Conservation (phyloP, 2,113 vertebrate genomes). For the Nerophis ophidion region DNA sequence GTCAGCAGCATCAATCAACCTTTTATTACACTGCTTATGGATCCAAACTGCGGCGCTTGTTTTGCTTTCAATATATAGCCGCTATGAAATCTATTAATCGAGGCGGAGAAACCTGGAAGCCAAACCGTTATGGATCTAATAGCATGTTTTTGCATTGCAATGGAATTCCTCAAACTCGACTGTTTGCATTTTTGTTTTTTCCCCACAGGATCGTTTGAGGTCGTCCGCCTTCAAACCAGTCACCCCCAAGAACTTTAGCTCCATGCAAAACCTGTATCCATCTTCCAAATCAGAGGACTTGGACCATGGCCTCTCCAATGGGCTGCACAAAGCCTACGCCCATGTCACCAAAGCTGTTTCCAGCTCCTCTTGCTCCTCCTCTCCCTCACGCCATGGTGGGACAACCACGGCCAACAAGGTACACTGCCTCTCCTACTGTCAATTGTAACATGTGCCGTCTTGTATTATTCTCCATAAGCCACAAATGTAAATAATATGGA, state of each 20-base stretch:
- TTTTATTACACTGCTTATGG: slow-evolving; percentile 13
- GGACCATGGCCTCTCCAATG: slow-evolving; percentile 67
- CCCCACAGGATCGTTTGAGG: slow-evolving; percentile 79
- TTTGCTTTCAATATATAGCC: slow-evolving; percentile 41
- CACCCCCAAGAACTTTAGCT: slow-evolving; percentile 84
- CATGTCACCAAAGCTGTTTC: slow-evolving; percentile 74
- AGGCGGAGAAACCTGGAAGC: slow-evolving; percentile 15
- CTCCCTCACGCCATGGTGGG: slow-evolving; percentile 70
- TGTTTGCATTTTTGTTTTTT: background rate
- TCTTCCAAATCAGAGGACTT: slow-evolving; percentile 82
- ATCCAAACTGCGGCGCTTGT: slow-evolving; percentile 22
- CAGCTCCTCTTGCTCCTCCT: slow-evolving; percentile 81
- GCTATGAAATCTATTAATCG: slow-evolving; percentile 49
- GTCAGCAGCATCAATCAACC: slow-evolving; percentile 45
- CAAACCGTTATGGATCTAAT: slow-evolving; percentile 26
- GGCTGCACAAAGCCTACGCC: slow-evolving; percentile 59
- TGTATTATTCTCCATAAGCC: no score
- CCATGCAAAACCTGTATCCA: slow-evolving; percentile 88
- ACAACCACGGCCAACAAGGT: slow-evolving; percentile 55
- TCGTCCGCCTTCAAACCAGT: slow-evolving; percentile 89
- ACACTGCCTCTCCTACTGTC: background rate
- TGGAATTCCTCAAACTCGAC: background rate
- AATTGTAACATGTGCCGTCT: background rate
- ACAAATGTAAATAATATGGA: no score
- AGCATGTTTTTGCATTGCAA: background rate